Conservation (phyloP, 2,888 invertebrate species). For the Rhingia campestris region DNA sequence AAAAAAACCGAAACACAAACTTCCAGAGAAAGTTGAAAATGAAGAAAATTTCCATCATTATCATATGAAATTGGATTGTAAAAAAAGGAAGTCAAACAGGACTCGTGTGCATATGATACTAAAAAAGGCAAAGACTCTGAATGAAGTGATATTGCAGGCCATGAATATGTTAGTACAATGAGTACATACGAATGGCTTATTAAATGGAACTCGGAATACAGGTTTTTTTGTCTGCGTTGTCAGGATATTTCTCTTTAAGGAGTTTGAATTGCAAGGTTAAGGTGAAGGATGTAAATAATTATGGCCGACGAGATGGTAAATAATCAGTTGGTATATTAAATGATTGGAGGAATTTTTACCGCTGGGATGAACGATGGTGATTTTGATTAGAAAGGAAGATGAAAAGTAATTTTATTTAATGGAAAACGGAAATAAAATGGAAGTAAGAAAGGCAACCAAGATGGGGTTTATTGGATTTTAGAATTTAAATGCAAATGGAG, state of each 20-base stretch:
- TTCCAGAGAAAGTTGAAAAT: not conserved
- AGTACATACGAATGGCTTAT: slow-evolving; percentile 21
- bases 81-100: slow-evolving; percentile 1
- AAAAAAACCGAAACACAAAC: not conserved
- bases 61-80: slow-evolving; percentile 37
- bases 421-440: not conserved
- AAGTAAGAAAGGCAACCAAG: not conserved
- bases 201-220: slow-evolving; percentile 19
- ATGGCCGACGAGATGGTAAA: slow-evolving; percentile 14
- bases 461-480: not conserved
- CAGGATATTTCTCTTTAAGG: too few relatives aligned
- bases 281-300: slow-evolving; percentile 26
- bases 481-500: too few relatives aligned
- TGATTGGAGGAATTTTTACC: not conserved
- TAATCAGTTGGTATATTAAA: slow-evolving; percentile 4
- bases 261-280: not conserved
- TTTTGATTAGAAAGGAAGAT: slow-evolving; percentile 26
- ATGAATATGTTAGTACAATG: slow-evolving; percentile 41
- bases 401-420: not conserved
- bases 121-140: not conserved
- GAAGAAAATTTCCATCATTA: slow-evolving; percentile 22
- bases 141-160: slow-evolving; percentile 29
- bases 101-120: slow-evolving; percentile 12
- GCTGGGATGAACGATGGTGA: slow-evolving; percentile 13
- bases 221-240: too few relatives aligned